Evolutionary conservation across 2,113 vertebrate genomes (phyloP).

Genomic region (Dasypus novemcinctus): DNA sequence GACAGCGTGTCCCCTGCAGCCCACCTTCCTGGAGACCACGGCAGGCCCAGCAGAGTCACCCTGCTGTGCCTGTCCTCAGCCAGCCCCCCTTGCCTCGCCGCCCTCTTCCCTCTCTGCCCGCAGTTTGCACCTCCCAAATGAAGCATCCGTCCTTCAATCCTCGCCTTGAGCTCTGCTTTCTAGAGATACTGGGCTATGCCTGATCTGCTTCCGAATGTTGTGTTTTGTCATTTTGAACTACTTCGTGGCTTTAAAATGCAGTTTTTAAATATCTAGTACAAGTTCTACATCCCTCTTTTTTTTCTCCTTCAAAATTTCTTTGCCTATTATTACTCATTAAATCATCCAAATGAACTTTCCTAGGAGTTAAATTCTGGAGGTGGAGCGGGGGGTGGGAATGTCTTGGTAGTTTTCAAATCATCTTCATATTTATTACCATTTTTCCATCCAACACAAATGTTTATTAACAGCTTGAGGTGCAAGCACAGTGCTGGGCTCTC

Average conservation of each 20-base stretch:
- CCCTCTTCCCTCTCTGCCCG: neutral
- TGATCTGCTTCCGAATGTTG: neutral
- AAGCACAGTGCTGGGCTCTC: neutral
- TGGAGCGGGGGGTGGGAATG: neutral
- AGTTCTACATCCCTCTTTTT: neutral
- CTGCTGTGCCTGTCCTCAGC: neutral
- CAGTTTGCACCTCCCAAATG: neutral
- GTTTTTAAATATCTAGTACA: neutral
- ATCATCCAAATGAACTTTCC: neutral
- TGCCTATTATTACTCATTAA: neutral
- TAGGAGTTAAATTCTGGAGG: neutral
- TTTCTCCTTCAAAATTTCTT: neutral
- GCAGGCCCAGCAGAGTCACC: neutral
- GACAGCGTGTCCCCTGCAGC: neutral
- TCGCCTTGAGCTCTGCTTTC: neutral
- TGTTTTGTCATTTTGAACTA: neutral
- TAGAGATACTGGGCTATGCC: too few species aligned
- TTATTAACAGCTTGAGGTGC: neutral
- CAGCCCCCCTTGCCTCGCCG: neutral
- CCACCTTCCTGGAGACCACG: conserved; percentile 10
- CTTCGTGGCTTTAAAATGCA: neutral
- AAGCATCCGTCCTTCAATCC: neutral
- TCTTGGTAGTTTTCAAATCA: neutral
- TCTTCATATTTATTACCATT: neutral
- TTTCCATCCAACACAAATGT: neutral